Base-by-base conservation (phyloP, 2,888 invertebrate species). In the Chloroclysta siterata region DNA sequence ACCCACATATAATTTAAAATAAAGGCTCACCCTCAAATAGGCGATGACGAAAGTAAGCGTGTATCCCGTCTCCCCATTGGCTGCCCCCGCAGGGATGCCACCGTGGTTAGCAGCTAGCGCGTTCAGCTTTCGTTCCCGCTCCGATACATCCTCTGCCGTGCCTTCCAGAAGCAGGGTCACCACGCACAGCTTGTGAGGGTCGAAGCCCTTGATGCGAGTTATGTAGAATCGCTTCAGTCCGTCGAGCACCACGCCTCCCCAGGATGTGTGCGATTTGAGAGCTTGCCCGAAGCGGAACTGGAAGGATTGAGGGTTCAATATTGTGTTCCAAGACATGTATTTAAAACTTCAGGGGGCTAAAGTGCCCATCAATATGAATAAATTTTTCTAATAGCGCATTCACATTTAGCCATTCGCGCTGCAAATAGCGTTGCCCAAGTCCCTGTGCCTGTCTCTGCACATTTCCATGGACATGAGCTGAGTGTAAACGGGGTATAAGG, bases 31-130 rank as follows among this genome's bases (percentile, higher is more conserved):
- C 88, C 99, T 94, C 47, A 99, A 95, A 83, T 99, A 99, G 10
- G 99, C 99, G 71, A 99, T 99, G 63, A 99, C 98, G 84, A 99
- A 99, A 0, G 99, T 99, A 50, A 99, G 93, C 78, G 97, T 96
- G 82, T 99, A 99, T 3, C 99, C 99, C 44, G 98, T 94, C 84
- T 98, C 97, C 0, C 99, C 99, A 80, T 99, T 99, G 57, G 95
- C 96, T 47, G 97, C 97, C 0, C 99, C 99, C 0, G 97, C 99
- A 0, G 98, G 95, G 33, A 99, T 92, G 0, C 99, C 99, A 0
- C 96, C 96, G 81, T 93, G 95, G 64, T 94, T 85, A 1, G 94
- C 93, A 0, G 97, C 98, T 51, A 99, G 96, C 11, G 92, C 93
- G 83, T 98, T 97, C 54, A 99, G 95, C 65, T 94, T 94, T 76